A percentile compares a stretch with the other conserved stretches of the same genome.
phyloP scores from a whole-genome alignment of 1,140 invertebrate species.

The Lordiphosa mommai region DNA sequence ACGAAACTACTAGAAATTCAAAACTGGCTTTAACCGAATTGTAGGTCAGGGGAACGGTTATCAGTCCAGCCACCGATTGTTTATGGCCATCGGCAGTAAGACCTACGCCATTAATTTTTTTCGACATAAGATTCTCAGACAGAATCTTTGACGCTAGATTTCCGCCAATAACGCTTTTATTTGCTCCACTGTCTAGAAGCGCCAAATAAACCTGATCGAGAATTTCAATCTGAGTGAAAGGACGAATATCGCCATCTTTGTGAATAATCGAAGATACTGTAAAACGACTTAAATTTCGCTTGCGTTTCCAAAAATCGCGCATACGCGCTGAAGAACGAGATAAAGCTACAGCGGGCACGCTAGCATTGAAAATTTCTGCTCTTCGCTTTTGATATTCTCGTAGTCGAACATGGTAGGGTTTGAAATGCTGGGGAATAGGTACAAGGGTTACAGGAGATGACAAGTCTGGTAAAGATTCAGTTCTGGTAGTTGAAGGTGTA shows the following conservation, averaged over 20 bases:
- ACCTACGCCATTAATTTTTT: constrained; percentile 1
- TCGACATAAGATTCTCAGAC: neutral
- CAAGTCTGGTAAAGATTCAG: neutral
- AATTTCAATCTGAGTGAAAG: constrained; percentile 3
- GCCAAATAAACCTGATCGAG: neutral
- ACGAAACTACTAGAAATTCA: constrained; percentile 15
- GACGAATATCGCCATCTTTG: constrained; percentile 9
- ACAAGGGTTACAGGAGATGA: neutral
- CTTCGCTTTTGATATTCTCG: constrained; percentile 4
- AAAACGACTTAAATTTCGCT: neutral
- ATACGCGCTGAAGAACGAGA: neutral
- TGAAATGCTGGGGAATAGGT: neutral
- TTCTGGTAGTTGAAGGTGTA: neutral
- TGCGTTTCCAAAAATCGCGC: constrained; percentile 4
- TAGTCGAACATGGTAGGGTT: constrained; percentile 11
- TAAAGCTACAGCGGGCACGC: neutral
- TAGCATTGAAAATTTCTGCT: neutral
- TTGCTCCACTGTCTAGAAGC: constrained; percentile 15
- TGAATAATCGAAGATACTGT: neutral
- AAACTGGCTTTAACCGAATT: constrained; percentile 1
- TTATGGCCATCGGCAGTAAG: constrained; percentile 12
- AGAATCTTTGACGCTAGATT: neutral
- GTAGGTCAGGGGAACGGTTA: constrained; percentile 1
- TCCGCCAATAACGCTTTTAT: constrained; percentile 15
- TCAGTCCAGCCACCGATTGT: neutral